Conservation (phyloP, 2,113 vertebrate genomes). For the Phocoena sinus region DNA sequence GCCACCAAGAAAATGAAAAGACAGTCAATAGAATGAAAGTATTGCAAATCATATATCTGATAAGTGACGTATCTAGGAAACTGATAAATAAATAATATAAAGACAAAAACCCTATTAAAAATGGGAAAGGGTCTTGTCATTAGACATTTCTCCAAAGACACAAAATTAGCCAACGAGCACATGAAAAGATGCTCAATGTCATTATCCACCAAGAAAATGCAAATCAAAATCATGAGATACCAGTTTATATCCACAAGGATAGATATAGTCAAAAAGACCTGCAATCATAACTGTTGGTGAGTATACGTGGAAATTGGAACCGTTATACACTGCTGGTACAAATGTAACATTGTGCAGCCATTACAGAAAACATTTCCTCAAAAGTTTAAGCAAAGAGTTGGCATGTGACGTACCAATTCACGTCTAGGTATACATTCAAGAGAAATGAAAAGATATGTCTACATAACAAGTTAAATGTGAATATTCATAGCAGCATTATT, state of each 20-base stretch:
- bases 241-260: not conserved
- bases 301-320: not conserved
- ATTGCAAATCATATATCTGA: not conserved
- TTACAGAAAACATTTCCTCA: not conserved
- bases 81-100: not conserved
- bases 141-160: not conserved
- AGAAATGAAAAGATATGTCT: not conserved
- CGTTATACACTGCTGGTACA: not conserved
- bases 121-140: not conserved
- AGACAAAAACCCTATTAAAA: not conserved
- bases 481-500: not conserved
- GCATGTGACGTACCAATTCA: not conserved
- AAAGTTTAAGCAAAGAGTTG: not conserved
- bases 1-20: not conserved
- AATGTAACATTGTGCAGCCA: not conserved
- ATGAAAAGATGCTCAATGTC: not conserved
- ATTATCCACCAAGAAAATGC: not conserved
- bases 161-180: not conserved
- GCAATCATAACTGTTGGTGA: not conserved
- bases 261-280: not conserved
- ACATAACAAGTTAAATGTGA: not conserved
- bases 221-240: not conserved
- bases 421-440: not conserved
- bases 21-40: not conserved
- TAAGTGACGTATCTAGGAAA: not conserved